Evolutionary conservation across 2,888 invertebrate genomes (phyloP).

Genomic region (Eupithecia insigniata): DNA sequence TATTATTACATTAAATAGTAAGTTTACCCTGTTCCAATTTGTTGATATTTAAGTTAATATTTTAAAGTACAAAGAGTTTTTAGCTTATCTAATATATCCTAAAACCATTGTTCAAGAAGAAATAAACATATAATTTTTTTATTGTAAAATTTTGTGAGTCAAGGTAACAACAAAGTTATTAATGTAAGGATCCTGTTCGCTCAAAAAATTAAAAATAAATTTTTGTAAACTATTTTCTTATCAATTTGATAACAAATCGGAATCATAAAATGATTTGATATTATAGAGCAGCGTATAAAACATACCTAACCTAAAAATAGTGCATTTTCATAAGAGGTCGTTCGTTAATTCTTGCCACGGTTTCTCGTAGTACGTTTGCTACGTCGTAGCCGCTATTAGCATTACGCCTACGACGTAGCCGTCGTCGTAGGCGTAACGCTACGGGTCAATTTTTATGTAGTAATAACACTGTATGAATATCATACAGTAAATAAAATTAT

Average conservation of each 20-base stretch:
- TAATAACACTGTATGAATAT: background rate
- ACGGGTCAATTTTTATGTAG: background rate
- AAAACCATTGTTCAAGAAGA: background rate
- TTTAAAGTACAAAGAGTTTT: background rate
- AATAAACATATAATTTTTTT: background rate
- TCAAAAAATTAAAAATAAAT: background rate
- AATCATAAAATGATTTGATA: background rate
- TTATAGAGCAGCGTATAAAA: background rate
- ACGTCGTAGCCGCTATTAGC: background rate
- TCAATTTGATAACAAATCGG: background rate
- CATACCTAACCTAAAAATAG: background rate
- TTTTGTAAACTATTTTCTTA: background rate
- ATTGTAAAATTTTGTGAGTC: background rate
- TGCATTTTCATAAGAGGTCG: background rate
- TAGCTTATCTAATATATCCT: background rate
- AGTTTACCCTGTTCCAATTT: background rate
- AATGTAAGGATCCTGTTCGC: background rate
- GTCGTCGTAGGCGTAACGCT: background rate
- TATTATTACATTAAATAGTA: background rate
- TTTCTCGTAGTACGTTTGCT: conserved; percentile 3
- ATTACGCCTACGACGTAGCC: background rate
- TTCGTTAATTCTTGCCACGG: background rate
- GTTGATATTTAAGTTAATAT: background rate
- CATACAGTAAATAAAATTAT: background rate
- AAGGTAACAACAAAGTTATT: background rate